Percentiles rank a stretch among this genome's conserved stretches.
Conservation (phyloP, 2,797 vertebrate genomes). For the Diglossa cyanea region DNA sequence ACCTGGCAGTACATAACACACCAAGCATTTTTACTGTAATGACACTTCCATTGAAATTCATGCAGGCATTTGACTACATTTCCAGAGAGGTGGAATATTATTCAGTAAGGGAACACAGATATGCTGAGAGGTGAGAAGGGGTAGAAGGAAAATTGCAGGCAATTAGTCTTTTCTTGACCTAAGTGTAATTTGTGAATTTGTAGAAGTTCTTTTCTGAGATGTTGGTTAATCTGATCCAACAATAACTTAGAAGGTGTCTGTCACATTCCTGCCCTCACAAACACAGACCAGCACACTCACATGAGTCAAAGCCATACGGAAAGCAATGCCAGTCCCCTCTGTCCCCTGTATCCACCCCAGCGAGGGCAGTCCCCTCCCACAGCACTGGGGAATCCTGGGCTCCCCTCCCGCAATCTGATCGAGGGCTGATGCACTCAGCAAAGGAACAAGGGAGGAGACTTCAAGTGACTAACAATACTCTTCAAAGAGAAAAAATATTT, state of each 20-base stretch:
- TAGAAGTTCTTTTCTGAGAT: neutral
- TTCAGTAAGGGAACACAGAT: constrained; percentile 3
- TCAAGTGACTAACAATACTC: neutral
- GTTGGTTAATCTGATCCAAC: neutral
- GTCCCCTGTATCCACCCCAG: neutral
- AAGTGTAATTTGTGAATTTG: constrained; percentile 30
- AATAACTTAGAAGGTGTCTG: neutral
- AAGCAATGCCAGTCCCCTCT: neutral
- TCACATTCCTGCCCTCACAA: neutral
- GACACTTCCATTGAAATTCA: constrained; percentile 17
- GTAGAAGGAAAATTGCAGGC: constrained; percentile 33
- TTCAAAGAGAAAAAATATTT: constrained; percentile 41
- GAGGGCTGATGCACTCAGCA: neutral
- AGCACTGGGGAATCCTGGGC: neutral
- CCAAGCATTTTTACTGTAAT: neutral
- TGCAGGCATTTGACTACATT: neutral
- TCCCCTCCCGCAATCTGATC: neutral
- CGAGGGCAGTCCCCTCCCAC: neutral
- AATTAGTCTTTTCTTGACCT: constrained; percentile 50
- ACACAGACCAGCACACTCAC: neutral
- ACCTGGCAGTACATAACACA: neutral
- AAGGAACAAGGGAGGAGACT: neutral
- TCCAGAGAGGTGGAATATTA: constrained; percentile 17
- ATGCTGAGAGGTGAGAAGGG: neutral
- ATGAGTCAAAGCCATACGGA: neutral